Evolutionary conservation across 2,113 vertebrate species (phyloP).

Genomic region (Sylvilagus bachmani): DNA sequence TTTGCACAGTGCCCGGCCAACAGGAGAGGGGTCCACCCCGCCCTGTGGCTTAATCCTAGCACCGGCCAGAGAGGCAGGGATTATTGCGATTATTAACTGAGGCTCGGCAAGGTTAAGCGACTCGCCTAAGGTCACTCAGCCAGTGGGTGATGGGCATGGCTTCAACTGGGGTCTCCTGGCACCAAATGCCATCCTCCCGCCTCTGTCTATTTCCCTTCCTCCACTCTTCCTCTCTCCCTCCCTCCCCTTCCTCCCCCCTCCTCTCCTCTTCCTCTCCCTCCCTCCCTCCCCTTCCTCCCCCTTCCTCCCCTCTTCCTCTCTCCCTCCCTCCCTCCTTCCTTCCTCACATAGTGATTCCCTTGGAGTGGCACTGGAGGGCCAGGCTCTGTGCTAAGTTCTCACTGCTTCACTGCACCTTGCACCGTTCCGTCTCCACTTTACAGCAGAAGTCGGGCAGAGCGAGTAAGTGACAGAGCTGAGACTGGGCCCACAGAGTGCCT

Average conservation of each 20-base stretch:
- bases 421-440: neutral
- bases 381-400: neutral
- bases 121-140: slow-evolving; percentile 77
- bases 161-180: neutral
- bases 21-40: slow-evolving; percentile 30
- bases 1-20: slow-evolving; percentile 73
- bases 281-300: too few relatives aligned
- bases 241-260: too few relatives aligned
- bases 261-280: too few relatives aligned
- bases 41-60: slow-evolving; percentile 50
- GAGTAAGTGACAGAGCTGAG: neutral
- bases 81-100: slow-evolving; percentile 79
- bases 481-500: neutral
- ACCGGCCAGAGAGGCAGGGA: slow-evolving; percentile 66
- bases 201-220: too few relatives aligned
- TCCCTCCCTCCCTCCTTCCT: too few relatives aligned
- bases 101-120: slow-evolving; percentile 81
- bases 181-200: neutral
- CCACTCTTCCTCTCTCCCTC: too few relatives aligned
- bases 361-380: too few relatives aligned
- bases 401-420: neutral
- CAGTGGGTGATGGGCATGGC: slow-evolving; percentile 37
- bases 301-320: too few relatives aligned
- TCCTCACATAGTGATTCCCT: neutral
- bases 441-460: neutral